Evolutionary conservation across 1,140 invertebrate species (phyloP).

Genomic region (Calosoma granatense): DNA sequence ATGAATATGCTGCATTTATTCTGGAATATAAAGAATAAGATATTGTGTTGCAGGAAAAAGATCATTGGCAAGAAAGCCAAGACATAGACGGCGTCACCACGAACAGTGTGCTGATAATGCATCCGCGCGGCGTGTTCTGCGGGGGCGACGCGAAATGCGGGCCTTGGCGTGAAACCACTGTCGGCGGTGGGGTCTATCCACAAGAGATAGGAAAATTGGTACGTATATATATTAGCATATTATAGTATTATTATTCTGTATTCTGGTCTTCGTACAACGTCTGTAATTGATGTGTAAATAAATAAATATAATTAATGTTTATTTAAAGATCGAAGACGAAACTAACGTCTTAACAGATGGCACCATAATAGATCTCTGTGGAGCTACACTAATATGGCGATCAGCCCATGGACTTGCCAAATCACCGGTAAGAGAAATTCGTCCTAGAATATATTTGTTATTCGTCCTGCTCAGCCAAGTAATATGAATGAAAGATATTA

Average conservation of each 20-base stretch:
- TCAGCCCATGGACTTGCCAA: constrained; percentile 90
- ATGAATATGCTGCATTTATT: too few relatives aligned
- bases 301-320: too few relatives aligned
- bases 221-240: too few relatives aligned
- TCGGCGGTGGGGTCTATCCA: constrained; percentile 92
- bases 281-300: too few relatives aligned
- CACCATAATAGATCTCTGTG: constrained; percentile 97
- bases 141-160: constrained; percentile 65
- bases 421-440: constrained; percentile 65
- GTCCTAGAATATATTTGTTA: not conserved
- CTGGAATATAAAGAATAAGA: too few relatives aligned
- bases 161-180: constrained; percentile 94
- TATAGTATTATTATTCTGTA: too few relatives aligned
- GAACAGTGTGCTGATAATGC: constrained; percentile 96
- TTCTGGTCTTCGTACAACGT: too few relatives aligned
- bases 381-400: constrained; percentile 94
- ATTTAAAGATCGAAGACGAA: constrained; percentile 60
- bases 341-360: constrained; percentile 91
- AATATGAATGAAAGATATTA: too few relatives aligned
- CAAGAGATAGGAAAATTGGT: constrained; percentile 71
- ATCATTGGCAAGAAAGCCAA: constrained; percentile 93
- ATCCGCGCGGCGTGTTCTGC: constrained; percentile 74
- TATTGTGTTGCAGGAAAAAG: constrained; percentile 94
- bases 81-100: constrained; percentile 98
- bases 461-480: too few relatives aligned